Evolutionary conservation across 2,797 vertebrate genomes (phyloP), one percentile per base, ranked within the genome.

Genomic region (Masticophis lateralis): DNA sequence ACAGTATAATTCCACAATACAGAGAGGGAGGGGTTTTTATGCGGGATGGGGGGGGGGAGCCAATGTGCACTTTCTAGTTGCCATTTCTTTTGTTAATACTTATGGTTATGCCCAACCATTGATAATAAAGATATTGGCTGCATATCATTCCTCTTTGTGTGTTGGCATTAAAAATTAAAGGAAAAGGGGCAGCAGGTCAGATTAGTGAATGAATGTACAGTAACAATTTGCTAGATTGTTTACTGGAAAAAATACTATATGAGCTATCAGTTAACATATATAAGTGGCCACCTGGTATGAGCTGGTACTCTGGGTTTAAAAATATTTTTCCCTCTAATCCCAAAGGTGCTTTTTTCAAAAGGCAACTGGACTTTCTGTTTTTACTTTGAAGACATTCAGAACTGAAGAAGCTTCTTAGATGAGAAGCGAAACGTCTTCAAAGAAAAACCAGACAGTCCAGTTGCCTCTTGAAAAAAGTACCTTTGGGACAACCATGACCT

Each of bases 41-140:
- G 10, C 28, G 61, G 3, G 8, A 14, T 3, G 9, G 1, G 1
- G 0, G 32, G 32, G 9, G 4, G 10, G 5, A 32, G n/a, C 66
- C 37, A 83, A 83, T 83, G 7, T 83, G 20, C 9, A 22, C 4
- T 83, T 83, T 83, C 74, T 47, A 2, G 20, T 47, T 83, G 20
- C 37, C 32, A 69, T 59, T 61, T 20, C 4, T 89, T 57, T 69
- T 16, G 12, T 10, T 47, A 27, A 79, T 59, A 28, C 8, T 37
- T 89, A 25, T 11, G 9, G 37, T 83, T 83, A 83, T 47, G 4
- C 20, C 10, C 9, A 83, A 43, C 4, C 3, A 83, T 83, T 83
- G 37, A 22, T 83, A 79, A 79, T 79, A 79, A 79, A 79, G 18
- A 20, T 43, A 43, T 47, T 47, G 74, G 20, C 20, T 83, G 20